Evolutionary conservation across 2,797 vertebrate genomes (phyloP).

Genomic region (Florisuga fusca): DNA sequence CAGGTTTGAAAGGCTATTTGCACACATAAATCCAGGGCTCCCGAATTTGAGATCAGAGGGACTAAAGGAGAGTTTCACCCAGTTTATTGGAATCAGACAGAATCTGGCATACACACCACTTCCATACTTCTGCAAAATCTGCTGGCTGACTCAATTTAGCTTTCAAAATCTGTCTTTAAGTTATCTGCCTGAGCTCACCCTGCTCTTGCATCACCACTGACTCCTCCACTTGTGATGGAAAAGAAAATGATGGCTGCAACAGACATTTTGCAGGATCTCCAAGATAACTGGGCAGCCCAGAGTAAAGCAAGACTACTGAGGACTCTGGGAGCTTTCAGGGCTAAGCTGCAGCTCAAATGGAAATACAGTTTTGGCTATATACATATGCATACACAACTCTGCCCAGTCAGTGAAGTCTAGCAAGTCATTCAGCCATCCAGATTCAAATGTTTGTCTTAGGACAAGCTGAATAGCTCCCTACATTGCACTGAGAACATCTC

Average conservation of each 20-base stretch:
- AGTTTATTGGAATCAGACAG: slow-evolving; percentile 15
- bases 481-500: background rate
- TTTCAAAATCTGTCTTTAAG: slow-evolving; percentile 48
- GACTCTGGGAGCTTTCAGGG: background rate
- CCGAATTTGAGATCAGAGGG: background rate
- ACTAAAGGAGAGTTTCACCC: slow-evolving; percentile 24
- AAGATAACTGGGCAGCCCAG: background rate
- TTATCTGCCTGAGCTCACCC: background rate
- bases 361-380: background rate
- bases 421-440: background rate
- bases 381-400: background rate
- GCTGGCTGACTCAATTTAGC: background rate
- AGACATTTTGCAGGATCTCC: background rate
- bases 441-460: background rate
- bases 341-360: background rate
- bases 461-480: background rate
- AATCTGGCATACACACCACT: background rate
- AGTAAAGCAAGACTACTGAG: background rate
- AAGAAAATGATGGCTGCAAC: background rate
- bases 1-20: background rate
- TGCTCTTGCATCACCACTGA: background rate
- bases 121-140: slow-evolving; percentile 29
- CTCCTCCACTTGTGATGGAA: background rate
- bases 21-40: background rate
- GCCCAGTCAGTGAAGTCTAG: background rate